Evolutionary conservation across 2,113 vertebrate genomes (phyloP).

Genomic region (Ptychochromis oligacanthus): DNA sequence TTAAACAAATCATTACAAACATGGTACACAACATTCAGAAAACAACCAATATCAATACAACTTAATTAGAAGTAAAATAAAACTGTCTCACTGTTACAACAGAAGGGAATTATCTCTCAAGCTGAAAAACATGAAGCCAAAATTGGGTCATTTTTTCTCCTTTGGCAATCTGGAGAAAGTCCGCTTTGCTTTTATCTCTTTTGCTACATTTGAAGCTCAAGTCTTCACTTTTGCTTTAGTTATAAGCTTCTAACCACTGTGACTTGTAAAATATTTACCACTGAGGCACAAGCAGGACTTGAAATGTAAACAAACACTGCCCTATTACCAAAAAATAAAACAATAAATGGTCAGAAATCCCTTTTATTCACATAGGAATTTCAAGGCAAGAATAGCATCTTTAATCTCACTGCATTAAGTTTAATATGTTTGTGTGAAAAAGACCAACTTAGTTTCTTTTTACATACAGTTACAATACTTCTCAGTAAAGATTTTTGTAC

Average conservation of each 20-base stretch:
- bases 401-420: not conserved
- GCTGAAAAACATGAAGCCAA: constrained; percentile 45
- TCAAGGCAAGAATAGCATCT: not conserved
- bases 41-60: constrained; percentile 25
- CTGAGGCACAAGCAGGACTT: constrained; percentile 10
- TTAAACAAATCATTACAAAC: not conserved
- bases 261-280: constrained; percentile 43
- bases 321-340: constrained; percentile 17
- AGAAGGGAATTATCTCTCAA: constrained; percentile 42
- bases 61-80: constrained; percentile 33
- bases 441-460: not conserved
- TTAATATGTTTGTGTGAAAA: not conserved
- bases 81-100: constrained; percentile 26
- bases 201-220: constrained; percentile 48
- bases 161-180: constrained; percentile 57
- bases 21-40: not conserved
- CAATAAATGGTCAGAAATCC: not conserved
- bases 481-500: not conserved
- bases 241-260: constrained; percentile 23
- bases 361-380: not conserved
- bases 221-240: constrained; percentile 38
- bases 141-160: constrained; percentile 59
- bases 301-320: constrained; percentile 40
- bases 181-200: constrained; percentile 49
- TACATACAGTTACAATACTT: not conserved